These are phyloP conservation scores for Gambusia holbrooki DNA, from an alignment of 2,113 vertebrate genomes.

Conservation along the genomic window DNA sequence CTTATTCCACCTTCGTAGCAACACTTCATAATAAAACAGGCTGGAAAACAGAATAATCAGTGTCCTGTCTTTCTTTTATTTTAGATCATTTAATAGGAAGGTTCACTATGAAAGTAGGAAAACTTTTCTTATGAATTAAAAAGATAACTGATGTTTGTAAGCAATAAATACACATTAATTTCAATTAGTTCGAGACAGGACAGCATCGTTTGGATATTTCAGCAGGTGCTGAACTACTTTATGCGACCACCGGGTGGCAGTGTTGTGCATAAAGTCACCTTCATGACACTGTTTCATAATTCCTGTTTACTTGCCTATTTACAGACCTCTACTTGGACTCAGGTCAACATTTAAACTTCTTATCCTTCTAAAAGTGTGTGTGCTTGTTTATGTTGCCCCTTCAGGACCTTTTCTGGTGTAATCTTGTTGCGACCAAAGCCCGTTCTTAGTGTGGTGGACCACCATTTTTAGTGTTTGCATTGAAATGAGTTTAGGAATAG, in stretches of 20 bases:
- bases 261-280: neutral
- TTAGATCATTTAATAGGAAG: neutral
- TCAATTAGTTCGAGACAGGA: too few species aligned
- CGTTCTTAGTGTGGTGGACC: neutral
- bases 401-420: neutral
- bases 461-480: neutral
- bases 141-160: too few species aligned
- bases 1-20: slow-evolving; percentile 1
- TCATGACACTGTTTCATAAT: slow-evolving; percentile 3
- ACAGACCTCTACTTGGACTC: slow-evolving; percentile 37
- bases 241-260: slow-evolving; percentile 35
- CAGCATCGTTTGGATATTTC: too few species aligned
- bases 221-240: neutral
- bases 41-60: neutral
- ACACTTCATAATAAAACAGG: slow-evolving; percentile 32
- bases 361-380: neutral
- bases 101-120: neutral
- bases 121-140: neutral
- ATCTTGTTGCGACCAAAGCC: neutral
- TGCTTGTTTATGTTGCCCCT: neutral
- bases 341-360: slow-evolving; percentile 14
- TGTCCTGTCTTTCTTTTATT: neutral
- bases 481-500: neutral
- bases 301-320: slow-evolving; percentile 44
- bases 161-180: too few species aligned